A percentile compares a stretch with the other conserved stretches of the same genome.
These are phyloP conservation scores for Notothenia rossii DNA, from an alignment of 2,113 vertebrate species.

Conservation along the genomic window DNA sequence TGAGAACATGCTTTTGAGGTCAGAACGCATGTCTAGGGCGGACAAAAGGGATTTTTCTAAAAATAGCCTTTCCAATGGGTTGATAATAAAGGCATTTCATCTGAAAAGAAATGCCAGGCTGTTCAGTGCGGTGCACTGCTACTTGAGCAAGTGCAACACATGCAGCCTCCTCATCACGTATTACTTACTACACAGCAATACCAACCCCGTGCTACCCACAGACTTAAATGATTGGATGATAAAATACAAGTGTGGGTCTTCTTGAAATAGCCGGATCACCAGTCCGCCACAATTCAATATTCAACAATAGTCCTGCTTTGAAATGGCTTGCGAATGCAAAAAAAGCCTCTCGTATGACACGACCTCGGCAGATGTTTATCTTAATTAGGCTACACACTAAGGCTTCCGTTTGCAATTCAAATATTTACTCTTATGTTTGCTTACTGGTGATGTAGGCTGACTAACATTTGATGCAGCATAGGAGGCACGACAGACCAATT, in stretches of 20 bases:
- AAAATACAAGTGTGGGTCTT: slow-evolving; percentile 44
- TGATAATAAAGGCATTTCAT: slow-evolving; percentile 22
- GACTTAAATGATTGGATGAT: slow-evolving; percentile 39
- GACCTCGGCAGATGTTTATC: background rate
- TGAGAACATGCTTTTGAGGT: slow-evolving; percentile 17
- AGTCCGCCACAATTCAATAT: slow-evolving; percentile 30
- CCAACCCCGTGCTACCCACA: slow-evolving; percentile 50
- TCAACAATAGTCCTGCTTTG: background rate
- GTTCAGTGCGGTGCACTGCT: slow-evolving; percentile 23
- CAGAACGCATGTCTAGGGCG: slow-evolving; percentile 39
- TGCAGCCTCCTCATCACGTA: slow-evolving; percentile 70
- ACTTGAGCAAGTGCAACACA: slow-evolving; percentile 58
- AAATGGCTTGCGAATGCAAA: background rate
- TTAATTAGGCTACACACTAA: background rate
- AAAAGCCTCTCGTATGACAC: background rate
- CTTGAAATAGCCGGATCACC: slow-evolving; percentile 46
- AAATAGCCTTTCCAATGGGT: slow-evolving; percentile 48
- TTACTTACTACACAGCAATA: slow-evolving; percentile 69
- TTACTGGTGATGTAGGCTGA: background rate
- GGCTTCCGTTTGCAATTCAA: background rate
- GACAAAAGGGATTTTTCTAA: slow-evolving; percentile 28
- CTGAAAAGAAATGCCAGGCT: slow-evolving; percentile 11
- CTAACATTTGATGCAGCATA: slow-evolving; percentile 44
- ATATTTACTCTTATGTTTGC: background rate
- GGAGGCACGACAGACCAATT: slow-evolving; percentile 52